A percentile compares a stretch with the other conserved stretches of the same genome.
phyloP scores from a whole-genome alignment of 2,797 vertebrate species.

The Gadopsis marmoratus region DNA sequence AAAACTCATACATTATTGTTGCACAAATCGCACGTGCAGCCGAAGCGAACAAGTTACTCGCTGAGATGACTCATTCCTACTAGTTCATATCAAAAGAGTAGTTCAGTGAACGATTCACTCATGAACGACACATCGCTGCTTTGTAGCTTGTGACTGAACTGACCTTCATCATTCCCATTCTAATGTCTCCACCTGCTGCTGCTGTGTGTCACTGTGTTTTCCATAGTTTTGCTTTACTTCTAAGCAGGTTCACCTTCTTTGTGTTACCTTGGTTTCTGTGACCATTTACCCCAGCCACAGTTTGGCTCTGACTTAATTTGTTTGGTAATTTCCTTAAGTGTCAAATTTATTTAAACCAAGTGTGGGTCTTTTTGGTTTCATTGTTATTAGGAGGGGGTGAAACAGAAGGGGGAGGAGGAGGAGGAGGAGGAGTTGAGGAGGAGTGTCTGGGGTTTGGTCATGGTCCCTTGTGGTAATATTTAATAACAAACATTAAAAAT shows the following conservation, averaged over 20 bases:
- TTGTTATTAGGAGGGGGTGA: constrained; percentile 63
- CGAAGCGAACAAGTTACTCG: too few species aligned
- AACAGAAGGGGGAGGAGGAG: not conserved
- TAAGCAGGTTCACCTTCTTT: not conserved
- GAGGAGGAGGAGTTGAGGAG: constrained; percentile 23
- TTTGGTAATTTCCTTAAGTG: constrained; percentile 45
- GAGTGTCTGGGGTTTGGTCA: constrained; percentile 81
- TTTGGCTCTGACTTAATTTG: constrained; percentile 22
- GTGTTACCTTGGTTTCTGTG: constrained; percentile 33
- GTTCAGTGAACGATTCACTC: too few species aligned
- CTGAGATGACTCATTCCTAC: too few species aligned
- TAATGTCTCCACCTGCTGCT: constrained; percentile 55
- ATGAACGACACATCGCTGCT: too few species aligned
- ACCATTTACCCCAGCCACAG: constrained; percentile 29
- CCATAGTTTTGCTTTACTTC: not conserved
- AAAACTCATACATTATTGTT: too few species aligned
- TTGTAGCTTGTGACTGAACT: not conserved
- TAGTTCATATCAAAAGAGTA: too few species aligned
- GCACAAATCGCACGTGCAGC: too few species aligned
- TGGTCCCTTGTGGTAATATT: constrained; percentile 86
- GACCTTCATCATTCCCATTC: not conserved
- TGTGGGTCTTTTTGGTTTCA: constrained; percentile 55
- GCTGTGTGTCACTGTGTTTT: not conserved
- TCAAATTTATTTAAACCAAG: constrained; percentile 60
- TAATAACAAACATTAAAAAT: constrained; percentile 90